Evolutionary conservation across 2,797 vertebrate species (phyloP).

Genomic region (Eospalax fontanierii): DNA sequence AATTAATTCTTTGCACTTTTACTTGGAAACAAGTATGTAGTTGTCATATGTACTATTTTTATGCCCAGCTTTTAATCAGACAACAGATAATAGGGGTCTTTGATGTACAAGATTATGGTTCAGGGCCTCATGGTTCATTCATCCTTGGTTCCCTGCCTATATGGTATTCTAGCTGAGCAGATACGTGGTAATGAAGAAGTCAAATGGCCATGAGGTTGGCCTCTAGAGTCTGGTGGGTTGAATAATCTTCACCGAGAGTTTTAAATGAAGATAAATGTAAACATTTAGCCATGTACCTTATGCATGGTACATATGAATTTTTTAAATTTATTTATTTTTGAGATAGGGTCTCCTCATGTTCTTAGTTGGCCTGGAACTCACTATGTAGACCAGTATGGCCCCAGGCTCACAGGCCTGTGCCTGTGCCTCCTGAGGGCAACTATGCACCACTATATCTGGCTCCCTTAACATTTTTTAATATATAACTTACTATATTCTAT

Average conservation of each 20-base stretch:
- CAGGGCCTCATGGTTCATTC: not conserved
- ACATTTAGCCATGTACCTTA: not conserved
- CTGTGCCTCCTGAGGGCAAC: too few relatives aligned
- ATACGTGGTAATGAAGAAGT: not conserved
- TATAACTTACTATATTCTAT: not conserved
- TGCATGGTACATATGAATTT: not conserved
- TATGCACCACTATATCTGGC: not conserved
- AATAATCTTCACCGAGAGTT: not conserved
- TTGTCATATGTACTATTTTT: not conserved
- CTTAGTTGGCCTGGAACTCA: too few relatives aligned
- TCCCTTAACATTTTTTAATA: not conserved
- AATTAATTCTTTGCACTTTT: slow-evolving; percentile 1
- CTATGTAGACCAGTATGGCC: too few relatives aligned
- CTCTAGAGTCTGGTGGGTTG: not conserved
- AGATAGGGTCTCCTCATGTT: too few relatives aligned
- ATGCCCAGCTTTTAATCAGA: slow-evolving; percentile 6
- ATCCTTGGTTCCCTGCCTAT: not conserved
- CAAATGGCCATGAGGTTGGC: not conserved
- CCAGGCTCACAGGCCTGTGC: too few relatives aligned
- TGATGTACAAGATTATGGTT: not conserved
- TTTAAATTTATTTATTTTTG: too few relatives aligned
- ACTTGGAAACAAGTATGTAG: not conserved
- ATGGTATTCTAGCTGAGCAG: not conserved
- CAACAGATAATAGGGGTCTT: not conserved
- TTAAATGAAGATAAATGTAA: slow-evolving; percentile 25